Evolutionary conservation across 2,888 invertebrate genomes (phyloP), one percentile per base, ranked within the genome.

Genomic region (Lasioglossum pauxillum): DNA sequence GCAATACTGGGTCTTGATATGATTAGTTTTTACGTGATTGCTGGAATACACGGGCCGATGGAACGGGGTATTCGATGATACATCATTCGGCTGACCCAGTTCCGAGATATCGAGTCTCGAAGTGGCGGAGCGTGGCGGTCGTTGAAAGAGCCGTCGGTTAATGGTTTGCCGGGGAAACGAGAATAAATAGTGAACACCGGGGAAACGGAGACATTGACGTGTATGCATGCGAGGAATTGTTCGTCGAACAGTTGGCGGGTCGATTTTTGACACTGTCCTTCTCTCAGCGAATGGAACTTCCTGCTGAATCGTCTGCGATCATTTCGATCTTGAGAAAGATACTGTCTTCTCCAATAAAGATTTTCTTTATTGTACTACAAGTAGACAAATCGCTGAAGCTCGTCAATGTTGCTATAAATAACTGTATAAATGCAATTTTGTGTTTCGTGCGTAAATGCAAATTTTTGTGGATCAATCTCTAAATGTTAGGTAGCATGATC

Each of bases 1-100:
- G 7, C 16, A 23, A 31, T 16, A 31, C 31, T 1, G 19, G 35
- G 23, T 31, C 38, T 69, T 23, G 38, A 69, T 69, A 69, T 3
- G 67, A 71, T 75, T 75, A 71, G 75, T 83, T 83, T 85, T 78
- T 57, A 57, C 74, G 77, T 46, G 75, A 60, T 44, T 38, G 23
- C 5, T 27, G 46, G 83, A 78, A 77, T 74, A 77, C 75, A 69
- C 60, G 57, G 46, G 38, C 60, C 41, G 69, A 77, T 64, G 78
- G 84, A 72, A 77, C 78, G 82, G 67, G 64, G 73, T 38, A 78
- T 84, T 86, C 82, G 86, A 88, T 88, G 84, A 89, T 89, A 88
- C 84, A 86, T 88, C 82, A 84, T 86, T 86, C 88, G 88, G 81
- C 76, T 86, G 89, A 89, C 89, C 89, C 88, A 86, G 88, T 88